A percentile compares a stretch with the other conserved stretches of the same genome.
Evolutionary conservation across 2,797 vertebrate species (phyloP).

Genomic region (Macropus fuliginosus): DNA sequence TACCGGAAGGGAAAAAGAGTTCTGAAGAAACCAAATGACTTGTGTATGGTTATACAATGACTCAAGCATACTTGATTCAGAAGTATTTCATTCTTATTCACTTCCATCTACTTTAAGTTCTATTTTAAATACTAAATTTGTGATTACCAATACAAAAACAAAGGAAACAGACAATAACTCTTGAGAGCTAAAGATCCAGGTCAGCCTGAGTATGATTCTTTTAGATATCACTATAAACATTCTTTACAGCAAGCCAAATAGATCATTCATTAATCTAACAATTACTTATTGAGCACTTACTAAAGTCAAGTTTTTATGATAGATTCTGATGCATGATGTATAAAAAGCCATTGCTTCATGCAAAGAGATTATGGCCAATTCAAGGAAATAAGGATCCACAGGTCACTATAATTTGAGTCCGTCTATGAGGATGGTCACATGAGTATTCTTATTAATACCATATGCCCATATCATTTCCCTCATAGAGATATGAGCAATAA

Average conservation of each 20-base stretch:
- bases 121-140: neutral
- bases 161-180: neutral
- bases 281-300: neutral
- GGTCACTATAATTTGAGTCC: neutral
- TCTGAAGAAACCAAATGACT: neutral
- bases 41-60: neutral
- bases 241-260: neutral
- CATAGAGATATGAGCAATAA: neutral
- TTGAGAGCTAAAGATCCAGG: neutral
- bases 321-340: neutral
- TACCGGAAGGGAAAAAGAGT: neutral
- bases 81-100: neutral
- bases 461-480: slow-evolving; percentile 9
- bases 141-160: neutral
- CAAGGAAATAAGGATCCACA: neutral
- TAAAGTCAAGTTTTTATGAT: neutral
- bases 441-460: neutral
- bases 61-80: neutral
- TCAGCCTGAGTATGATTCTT: neutral
- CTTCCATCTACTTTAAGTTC: neutral
- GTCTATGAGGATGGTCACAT: neutral
- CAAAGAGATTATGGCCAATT: neutral
- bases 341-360: neutral
- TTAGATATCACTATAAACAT: neutral
- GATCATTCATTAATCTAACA: slow-evolving; percentile 12